A percentile compares a stretch with the other conserved stretches of the same genome.
Evolutionary conservation across 2,888 invertebrate genomes (phyloP).

Genomic region (Callosobruchus maculatus): DNA sequence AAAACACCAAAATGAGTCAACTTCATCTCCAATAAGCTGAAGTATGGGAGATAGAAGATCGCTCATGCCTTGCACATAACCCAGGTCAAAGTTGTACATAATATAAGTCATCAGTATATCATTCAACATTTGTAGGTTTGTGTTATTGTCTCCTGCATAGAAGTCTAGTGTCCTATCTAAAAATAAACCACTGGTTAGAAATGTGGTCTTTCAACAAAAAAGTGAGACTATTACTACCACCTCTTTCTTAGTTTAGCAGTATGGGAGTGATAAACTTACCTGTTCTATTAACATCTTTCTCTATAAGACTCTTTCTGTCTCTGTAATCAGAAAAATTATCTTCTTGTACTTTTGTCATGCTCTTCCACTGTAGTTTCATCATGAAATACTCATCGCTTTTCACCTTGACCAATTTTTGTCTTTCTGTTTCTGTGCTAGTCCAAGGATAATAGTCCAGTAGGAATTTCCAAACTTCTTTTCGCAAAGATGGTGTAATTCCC

Average conservation of each 20-base stretch:
- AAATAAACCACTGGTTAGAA: background rate
- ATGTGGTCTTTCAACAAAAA: no score
- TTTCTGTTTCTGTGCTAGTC: conserved; percentile 71
- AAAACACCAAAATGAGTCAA: conserved; percentile 98
- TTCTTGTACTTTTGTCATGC: conserved; percentile 84
- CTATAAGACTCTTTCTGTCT: conserved; percentile 90
- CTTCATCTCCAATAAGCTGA: conserved; percentile 85
- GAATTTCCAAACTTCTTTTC: conserved; percentile 92
- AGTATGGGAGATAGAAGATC: conserved; percentile 92
- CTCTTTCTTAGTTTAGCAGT: no score
- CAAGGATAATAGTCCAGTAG: conserved; percentile 85
- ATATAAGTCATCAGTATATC: conserved; percentile 97
- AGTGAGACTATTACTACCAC: no score
- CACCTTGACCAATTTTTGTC: conserved; percentile 64
- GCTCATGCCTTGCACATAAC: conserved; percentile 96
- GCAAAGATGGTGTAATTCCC: conserved; percentile 75
- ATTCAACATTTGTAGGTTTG: conserved; percentile 77
- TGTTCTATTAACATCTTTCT: conserved; percentile 96
- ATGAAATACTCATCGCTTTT: conserved; percentile 84
- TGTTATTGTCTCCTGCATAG: conserved; percentile 91
- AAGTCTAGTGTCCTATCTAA: conserved; percentile 85
- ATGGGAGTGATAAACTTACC: conserved; percentile 4
- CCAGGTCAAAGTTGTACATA: conserved; percentile 98
- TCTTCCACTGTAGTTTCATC: conserved; percentile 97
- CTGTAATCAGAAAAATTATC: conserved; percentile 81